These are phyloP conservation scores for Phoeniculus purpureus DNA, from an alignment of 2,797 vertebrate species.

Conservation along the genomic window DNA sequence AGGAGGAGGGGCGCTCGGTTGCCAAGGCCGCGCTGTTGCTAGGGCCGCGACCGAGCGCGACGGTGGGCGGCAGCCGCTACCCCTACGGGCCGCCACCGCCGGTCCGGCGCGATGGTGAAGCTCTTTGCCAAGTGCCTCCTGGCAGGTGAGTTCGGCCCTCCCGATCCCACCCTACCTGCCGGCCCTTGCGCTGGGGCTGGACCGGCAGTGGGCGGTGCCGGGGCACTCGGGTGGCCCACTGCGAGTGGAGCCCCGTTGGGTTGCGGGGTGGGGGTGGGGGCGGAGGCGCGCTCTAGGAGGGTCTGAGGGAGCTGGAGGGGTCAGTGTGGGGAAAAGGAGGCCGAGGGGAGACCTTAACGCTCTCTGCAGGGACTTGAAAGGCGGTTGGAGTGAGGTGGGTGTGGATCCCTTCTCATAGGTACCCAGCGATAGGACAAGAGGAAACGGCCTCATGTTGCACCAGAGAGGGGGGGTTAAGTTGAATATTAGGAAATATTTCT, in stretches of 20 bases:
- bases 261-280: too few relatives aligned
- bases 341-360: too few relatives aligned
- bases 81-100: fast-evolving
- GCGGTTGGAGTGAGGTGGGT: background rate
- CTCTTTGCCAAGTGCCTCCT: slow-evolving; percentile 81
- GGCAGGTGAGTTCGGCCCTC: slow-evolving; percentile 75
- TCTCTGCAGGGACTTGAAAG: background rate
- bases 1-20: background rate
- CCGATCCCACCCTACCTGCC: background rate
- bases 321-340: background rate
- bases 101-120: slow-evolving; percentile 74
- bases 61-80: fast-evolving
- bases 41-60: background rate
- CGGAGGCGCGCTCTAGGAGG: background rate
- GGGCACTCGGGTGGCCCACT: background rate
- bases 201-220: background rate
- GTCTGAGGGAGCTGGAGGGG: background rate
- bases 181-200: background rate
- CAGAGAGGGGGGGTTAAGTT: background rate
- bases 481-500: background rate
- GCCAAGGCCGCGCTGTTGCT: slow-evolving; percentile 40
- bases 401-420: background rate
- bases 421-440: background rate
- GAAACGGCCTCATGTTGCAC: background rate
- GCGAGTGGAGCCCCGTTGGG: background rate